A percentile compares a stretch with the other conserved stretches of the same genome.
phyloP scores from a whole-genome alignment of 2,113 vertebrate species.

The Mandrillus leucophaeus region DNA sequence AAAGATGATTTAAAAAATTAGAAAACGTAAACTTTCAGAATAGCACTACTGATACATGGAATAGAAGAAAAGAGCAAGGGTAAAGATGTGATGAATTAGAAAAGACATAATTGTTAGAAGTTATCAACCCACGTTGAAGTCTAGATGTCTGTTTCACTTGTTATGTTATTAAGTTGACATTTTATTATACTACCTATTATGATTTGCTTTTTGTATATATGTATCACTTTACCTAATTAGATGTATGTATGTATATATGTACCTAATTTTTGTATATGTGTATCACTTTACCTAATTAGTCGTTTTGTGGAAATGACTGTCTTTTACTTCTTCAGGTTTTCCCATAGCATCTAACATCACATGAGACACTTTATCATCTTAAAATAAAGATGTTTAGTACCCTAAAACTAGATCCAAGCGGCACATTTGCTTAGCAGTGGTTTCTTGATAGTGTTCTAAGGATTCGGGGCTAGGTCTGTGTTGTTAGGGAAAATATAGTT shows the following conservation, averaged over 20 bases:
- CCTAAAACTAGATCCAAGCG: background rate
- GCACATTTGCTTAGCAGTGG: background rate
- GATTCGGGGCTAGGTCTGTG: background rate
- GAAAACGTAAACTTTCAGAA: background rate
- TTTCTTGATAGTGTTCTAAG: background rate
- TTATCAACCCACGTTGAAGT: background rate
- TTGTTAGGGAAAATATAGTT: background rate
- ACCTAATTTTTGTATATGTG: background rate
- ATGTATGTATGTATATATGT: background rate
- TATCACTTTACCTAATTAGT: background rate
- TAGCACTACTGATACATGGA: background rate
- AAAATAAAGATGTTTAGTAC: background rate
- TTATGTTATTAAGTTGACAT: background rate
- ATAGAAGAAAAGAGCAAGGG: background rate
- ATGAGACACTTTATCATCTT: background rate
- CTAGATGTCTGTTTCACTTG: background rate
- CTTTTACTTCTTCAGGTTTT: conserved; percentile 5
- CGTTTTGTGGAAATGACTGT: background rate
- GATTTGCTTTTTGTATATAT: background rate
- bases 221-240: background rate
- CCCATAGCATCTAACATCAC: background rate
- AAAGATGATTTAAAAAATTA: background rate
- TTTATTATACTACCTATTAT: background rate
- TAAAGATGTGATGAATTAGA: background rate
- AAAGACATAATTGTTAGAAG: background rate